Conservation (phyloP, 2,888 invertebrate genomes). For the Macaria liturata region DNA sequence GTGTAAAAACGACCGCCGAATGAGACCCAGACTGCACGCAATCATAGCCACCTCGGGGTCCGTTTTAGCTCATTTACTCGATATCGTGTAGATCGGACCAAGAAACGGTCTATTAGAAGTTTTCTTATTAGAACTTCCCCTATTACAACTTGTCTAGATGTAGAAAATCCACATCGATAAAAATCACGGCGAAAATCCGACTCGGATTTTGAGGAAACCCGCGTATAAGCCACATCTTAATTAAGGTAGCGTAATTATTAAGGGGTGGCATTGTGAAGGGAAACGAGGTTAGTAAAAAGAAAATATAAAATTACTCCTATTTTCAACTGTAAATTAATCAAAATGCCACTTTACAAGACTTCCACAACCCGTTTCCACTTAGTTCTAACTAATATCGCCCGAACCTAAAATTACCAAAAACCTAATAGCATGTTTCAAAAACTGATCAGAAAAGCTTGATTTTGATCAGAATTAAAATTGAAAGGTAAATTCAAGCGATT, state of each 20-base stretch:
- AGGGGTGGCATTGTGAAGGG: too few relatives aligned
- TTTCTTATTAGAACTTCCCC: conserved; percentile 81
- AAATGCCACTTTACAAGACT: too few relatives aligned
- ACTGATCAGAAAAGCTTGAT: conserved; percentile 23
- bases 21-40: conserved; percentile 49
- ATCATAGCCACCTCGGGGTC: conserved; percentile 38
- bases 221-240: conserved; percentile 1
- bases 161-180: conserved; percentile 60
- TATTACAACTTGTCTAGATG: conserved; percentile 67
- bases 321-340: too few relatives aligned
- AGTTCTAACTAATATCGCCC: too few relatives aligned
- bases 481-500: conserved; percentile 40
- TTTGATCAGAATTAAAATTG: conserved; percentile 39
- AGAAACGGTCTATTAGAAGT: conserved; percentile 77
- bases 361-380: too few relatives aligned
- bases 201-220: conserved; percentile 22
- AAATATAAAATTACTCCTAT: too few relatives aligned
- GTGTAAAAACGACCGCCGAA: conserved; percentile 33
- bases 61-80: conserved; percentile 68
- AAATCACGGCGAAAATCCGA: conserved; percentile 56
- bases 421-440: background rate
- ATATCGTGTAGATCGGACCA: conserved; percentile 70
- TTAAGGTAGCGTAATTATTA: background rate
- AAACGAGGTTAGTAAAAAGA: too few relatives aligned
- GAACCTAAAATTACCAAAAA: background rate